A percentile compares a stretch with the other conserved stretches of the same genome.
Evolutionary conservation across 2,888 invertebrate species (phyloP).

Genomic region (Monochamus alternatus): DNA sequence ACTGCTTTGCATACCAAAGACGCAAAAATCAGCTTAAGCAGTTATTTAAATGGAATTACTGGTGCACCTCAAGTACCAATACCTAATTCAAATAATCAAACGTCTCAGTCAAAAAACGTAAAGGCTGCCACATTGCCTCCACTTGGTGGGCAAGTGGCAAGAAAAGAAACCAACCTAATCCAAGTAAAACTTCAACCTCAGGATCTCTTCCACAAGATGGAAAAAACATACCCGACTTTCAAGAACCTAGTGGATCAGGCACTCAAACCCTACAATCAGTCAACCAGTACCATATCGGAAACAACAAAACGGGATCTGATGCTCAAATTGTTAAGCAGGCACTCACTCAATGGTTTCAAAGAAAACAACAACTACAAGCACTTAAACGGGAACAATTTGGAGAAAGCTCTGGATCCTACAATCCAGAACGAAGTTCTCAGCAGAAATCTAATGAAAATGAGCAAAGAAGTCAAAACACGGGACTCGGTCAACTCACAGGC

Average conservation of each 20-base stretch:
- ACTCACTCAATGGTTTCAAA: conserved; percentile 52
- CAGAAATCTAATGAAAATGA: conserved; percentile 13
- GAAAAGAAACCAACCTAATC: conserved; percentile 53
- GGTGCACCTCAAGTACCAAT: conserved; percentile 2
- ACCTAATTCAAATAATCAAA: conserved; percentile 32
- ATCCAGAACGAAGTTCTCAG: conserved; percentile 38
- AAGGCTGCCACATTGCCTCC: conserved; percentile 63
- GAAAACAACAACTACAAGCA: conserved; percentile 52
- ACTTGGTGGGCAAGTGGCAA: conserved; percentile 63
- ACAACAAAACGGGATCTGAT: conserved; percentile 38
- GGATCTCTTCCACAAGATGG: conserved; percentile 36
- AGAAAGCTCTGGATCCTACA: conserved; percentile 40
- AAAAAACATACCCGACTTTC: conserved; percentile 33
- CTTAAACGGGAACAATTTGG: conserved; percentile 31
- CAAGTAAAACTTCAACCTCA: conserved; percentile 52
- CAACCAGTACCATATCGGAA: conserved; percentile 39
- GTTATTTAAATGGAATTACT: conserved; percentile 41
- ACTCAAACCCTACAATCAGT: conserved; percentile 34
- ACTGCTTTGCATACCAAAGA: conserved; percentile 10
- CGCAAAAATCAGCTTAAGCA: conserved; percentile 35
- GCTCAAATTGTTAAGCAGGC: conserved; percentile 51
- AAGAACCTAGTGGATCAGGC: conserved; percentile 30
- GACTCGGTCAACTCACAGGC: conserved; percentile 22
- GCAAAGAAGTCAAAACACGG: conserved; percentile 26
- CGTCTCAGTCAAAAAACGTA: conserved; percentile 62